A percentile compares a stretch with the other conserved stretches of the same genome.
Evolutionary conservation across 2,888 invertebrate species (phyloP).

Genomic region (Drosophila monieri): DNA sequence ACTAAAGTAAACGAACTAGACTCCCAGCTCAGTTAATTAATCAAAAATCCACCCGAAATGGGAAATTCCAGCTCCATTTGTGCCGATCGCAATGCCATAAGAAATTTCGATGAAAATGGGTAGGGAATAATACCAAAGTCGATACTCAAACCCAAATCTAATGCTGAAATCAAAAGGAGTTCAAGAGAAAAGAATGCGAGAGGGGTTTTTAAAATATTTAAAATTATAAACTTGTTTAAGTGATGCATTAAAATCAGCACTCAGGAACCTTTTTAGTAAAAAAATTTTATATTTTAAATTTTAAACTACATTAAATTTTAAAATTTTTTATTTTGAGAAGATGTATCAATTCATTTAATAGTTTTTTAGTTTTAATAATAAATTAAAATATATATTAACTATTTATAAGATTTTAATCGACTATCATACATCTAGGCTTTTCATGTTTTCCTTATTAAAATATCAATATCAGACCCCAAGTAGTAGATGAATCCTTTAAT

Average conservation of each 20-base stretch:
- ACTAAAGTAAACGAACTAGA: not conserved
- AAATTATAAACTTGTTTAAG: not conserved
- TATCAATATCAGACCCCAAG: not conserved
- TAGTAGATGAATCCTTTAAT: constrained; percentile 10
- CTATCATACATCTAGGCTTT: not conserved
- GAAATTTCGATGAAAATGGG: constrained; percentile 78
- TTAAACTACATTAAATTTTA: too few species aligned
- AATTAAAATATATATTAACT: too few species aligned
- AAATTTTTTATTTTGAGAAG: too few species aligned
- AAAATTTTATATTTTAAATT: too few species aligned
- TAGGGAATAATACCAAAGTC: constrained; percentile 57
- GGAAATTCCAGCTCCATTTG: constrained; percentile 83
- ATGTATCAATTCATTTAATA: too few species aligned
- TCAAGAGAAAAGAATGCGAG: constrained; percentile 1
- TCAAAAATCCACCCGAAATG: constrained; percentile 61
- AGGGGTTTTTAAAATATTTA: not conserved
- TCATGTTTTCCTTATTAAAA: not conserved
- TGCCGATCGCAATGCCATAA: constrained; percentile 79
- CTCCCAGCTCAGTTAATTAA: constrained; percentile 8
- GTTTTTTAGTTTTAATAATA: too few species aligned
- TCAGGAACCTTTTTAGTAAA: too few species aligned
- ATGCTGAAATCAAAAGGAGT: not conserved
- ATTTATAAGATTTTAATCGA: too few species aligned
- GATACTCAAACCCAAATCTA: not conserved
- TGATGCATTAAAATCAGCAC: too few species aligned